Percentiles rank a stretch among this genome's conserved stretches.
These are phyloP conservation scores for Apotomis turbidana DNA, from an alignment of 2,888 invertebrate genomes.

Conservation along the genomic window DNA sequence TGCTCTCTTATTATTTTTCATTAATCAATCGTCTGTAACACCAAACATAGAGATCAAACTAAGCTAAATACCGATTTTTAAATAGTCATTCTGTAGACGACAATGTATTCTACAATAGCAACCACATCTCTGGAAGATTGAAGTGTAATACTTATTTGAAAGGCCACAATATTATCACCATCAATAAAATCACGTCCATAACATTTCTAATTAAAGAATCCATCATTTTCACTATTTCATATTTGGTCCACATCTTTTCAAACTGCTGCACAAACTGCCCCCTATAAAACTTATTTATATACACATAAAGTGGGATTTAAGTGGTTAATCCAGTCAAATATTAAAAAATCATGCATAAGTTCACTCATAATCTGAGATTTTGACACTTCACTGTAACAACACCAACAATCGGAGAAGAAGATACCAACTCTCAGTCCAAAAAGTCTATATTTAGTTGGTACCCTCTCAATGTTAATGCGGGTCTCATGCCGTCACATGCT, in stretches of 20 bases:
- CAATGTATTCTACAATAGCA: neutral
- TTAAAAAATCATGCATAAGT: constrained; percentile 54
- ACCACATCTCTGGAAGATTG: neutral
- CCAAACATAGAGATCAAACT: constrained; percentile 12
- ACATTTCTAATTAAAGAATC: neutral
- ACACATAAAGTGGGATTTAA: constrained; percentile 43
- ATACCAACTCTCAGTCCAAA: constrained; percentile 35
- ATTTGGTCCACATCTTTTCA: constrained; percentile 3
- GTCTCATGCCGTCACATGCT: constrained; percentile 44
- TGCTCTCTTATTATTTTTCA: neutral
- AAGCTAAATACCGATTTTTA: neutral
- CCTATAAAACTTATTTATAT: constrained; percentile 13
- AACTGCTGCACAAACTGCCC: constrained; percentile 29
- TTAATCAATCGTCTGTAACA: constrained; percentile 6
- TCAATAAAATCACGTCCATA: neutral
- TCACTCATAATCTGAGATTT: constrained; percentile 45
- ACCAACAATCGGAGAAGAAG: constrained; percentile 39
- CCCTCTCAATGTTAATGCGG: constrained; percentile 39
- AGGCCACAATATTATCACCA: constrained; percentile 17
- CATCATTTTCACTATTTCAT: neutral
- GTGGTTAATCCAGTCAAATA: constrained; percentile 51
- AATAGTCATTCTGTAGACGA: neutral
- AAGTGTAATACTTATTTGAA: constrained; percentile 8
- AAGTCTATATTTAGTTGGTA: constrained; percentile 23
- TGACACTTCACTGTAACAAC: constrained; percentile 46